Base-by-base conservation (phyloP, 92 coral and sea anemone species). In the Phenganax subtilis region DNA sequence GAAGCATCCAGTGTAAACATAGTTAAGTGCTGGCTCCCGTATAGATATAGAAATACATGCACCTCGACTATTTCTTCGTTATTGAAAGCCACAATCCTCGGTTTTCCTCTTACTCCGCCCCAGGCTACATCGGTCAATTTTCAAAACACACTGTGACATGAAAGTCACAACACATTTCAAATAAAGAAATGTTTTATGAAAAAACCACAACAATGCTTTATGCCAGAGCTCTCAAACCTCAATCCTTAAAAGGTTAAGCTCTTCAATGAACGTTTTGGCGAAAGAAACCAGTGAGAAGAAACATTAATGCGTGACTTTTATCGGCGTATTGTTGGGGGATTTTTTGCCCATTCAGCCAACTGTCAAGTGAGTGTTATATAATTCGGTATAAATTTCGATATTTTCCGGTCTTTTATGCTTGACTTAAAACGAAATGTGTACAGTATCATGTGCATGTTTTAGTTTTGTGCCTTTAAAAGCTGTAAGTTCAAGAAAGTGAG, bases 151-250 rank as follows among this genome's bases (percentile, higher is more conserved):
- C 31, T 25, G 30, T 37, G 47, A 66, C 72, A 66, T 51, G 31
- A 9, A 8, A 12, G 11, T 47, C 28, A 27, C 72, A 30, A 27
- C 51, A 51, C 47, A 16, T 29, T 11, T 12, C 28, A 27, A 25
- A 66, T 51, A 66, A 66, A 66, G 72, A 66, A 66, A 66, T 66
- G 20, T 37, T 37, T 66, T 12, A 20, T 66, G 72, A 37, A 11
- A 66, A 66, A 66, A 66, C 72, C 72, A 51, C 72, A 66, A 66
- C 47, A 66, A 66, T 66, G 72, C 72, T 72, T 58, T 12, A 47
- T 58, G 51, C 66, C 30, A 37, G 58, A 56, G 16, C 67, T 30
- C 44, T 56, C 56, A 12, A 11, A 27, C n/a, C 29, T 7, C 44
- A 51, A 58, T 57, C 54, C 51, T 76, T 62, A 56, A 30, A n/a